Percentiles rank a stretch among this genome's conserved stretches.
Evolutionary conservation across 2,113 vertebrate species (phyloP).

Genomic region (Meleagris gallopavo): DNA sequence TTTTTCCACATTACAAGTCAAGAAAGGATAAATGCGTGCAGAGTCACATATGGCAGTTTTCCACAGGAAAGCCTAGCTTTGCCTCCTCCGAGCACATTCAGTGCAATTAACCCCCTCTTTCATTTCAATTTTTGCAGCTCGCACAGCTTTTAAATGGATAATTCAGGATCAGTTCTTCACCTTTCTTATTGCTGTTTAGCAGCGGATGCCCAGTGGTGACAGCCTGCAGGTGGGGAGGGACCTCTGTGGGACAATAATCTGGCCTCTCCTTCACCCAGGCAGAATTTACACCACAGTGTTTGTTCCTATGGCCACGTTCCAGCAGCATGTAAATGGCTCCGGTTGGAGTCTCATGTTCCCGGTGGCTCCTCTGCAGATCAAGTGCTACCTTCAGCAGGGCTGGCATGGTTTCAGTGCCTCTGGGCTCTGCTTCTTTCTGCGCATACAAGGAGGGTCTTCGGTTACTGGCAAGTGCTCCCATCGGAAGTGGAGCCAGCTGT

Average conservation of each 20-base stretch:
- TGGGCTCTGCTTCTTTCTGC: slow-evolving; percentile 9
- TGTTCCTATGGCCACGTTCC: slow-evolving; percentile 33
- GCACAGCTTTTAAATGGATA: neutral
- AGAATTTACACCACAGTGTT: slow-evolving; percentile 26
- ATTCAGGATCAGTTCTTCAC: neutral
- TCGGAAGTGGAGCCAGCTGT: slow-evolving; percentile 22
- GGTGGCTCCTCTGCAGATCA: neutral
- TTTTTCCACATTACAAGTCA: slow-evolving; percentile 51
- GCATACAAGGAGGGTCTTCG: slow-evolving; percentile 14
- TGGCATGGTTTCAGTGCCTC: neutral
- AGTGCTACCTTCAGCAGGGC: neutral
- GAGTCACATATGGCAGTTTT: slow-evolving; percentile 39
- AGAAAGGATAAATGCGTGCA: slow-evolving; percentile 20
- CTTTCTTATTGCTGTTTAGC: neutral
- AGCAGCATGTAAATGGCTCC: slow-evolving; percentile 16
- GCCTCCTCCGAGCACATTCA: neutral
- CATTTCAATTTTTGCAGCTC: neutral
- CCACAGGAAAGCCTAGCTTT: slow-evolving; percentile 19
- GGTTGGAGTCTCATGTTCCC: slow-evolving; percentile 4
- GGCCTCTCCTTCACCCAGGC: neutral
- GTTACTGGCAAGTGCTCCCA: slow-evolving; percentile 1
- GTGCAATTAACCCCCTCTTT: neutral
- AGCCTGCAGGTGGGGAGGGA: neutral
- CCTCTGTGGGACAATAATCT: neutral
- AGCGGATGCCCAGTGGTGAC: neutral